A percentile compares a stretch with the other conserved stretches of the same genome.
Conservation (phyloP, 2,888 invertebrate genomes). For the Brachyptera risi region DNA sequence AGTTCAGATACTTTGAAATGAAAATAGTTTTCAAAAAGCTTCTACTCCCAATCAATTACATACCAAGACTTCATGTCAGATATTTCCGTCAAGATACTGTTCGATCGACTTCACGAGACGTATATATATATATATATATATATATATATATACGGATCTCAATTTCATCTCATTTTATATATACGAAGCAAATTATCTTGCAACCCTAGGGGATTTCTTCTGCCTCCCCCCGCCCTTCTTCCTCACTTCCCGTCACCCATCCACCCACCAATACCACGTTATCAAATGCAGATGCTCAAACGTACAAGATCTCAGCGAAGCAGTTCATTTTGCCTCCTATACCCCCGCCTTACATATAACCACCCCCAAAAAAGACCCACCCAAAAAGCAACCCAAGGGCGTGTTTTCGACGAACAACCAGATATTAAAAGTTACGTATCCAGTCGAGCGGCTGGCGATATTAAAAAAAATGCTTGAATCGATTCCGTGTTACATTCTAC, state of each 20-base stretch:
- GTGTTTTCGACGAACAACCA: slow-evolving; percentile 23
- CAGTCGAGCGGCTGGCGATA: slow-evolving; percentile 13
- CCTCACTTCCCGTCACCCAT: slow-evolving; percentile 1
- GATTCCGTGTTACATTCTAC: slow-evolving; percentile 26
- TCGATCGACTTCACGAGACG: slow-evolving; percentile 2
- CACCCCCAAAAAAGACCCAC: slow-evolving; percentile 10
- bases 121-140: too few relatives aligned
- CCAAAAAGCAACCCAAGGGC: slow-evolving; percentile 4
- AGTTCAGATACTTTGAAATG: slow-evolving; percentile 1
- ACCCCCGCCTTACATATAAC: background rate
- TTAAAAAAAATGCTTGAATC: slow-evolving; percentile 26
- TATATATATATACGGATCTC: too few relatives aligned
- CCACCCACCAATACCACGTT: slow-evolving; percentile 18
- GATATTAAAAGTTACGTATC: slow-evolving; percentile 28
- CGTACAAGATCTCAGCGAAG: slow-evolving; percentile 10
- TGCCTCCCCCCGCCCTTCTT: background rate
- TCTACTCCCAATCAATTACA: slow-evolving; percentile 18
- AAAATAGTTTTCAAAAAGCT: slow-evolving; percentile 11
- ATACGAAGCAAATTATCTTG: slow-evolving; percentile 20
- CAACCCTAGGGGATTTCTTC: slow-evolving; percentile 7
- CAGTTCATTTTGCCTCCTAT: slow-evolving; percentile 22
- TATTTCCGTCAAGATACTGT: slow-evolving; percentile 6
- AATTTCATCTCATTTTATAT: slow-evolving; percentile 10
- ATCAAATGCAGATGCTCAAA: slow-evolving; percentile 30
- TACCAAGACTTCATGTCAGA: slow-evolving; percentile 1